These are phyloP conservation scores for Crossocerus cetratus DNA, from an alignment of 2,888 invertebrate species.

Conservation along the genomic window DNA sequence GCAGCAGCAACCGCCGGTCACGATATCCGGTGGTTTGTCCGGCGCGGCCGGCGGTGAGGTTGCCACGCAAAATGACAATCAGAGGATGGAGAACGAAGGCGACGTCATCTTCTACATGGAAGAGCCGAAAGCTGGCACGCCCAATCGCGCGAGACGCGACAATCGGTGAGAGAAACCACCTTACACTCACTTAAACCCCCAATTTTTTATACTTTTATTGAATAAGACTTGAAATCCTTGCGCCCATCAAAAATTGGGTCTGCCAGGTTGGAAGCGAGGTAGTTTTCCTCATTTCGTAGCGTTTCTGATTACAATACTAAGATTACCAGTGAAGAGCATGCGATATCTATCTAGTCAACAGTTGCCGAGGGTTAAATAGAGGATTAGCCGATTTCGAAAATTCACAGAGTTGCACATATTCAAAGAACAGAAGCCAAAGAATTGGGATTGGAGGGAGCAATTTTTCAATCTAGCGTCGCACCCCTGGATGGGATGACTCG, in stretches of 20 bases:
- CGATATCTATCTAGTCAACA: too few species aligned
- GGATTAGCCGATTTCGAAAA: too few species aligned
- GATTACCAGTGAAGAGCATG: too few species aligned
- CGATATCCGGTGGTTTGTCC: conserved; percentile 56
- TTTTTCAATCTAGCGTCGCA: background rate
- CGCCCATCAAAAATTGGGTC: background rate
- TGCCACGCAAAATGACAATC: conserved; percentile 58
- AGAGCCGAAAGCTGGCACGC: conserved; percentile 80
- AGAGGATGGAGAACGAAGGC: conserved; percentile 80
- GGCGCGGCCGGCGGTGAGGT: conserved; percentile 27
- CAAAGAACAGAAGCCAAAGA: too few species aligned
- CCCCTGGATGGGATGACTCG: background rate
- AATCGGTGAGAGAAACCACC: conserved; percentile 76
- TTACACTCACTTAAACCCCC: background rate
- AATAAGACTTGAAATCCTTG: background rate
- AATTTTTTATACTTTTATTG: background rate
- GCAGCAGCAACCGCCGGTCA: conserved; percentile 62
- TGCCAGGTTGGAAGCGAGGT: background rate
- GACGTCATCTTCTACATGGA: conserved; percentile 84
- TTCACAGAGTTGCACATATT: too few species aligned
- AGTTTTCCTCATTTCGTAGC: too few species aligned
- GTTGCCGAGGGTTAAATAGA: too few species aligned
- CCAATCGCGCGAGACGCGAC: conserved; percentile 72
- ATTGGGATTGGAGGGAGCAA: background rate
- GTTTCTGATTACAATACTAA: too few species aligned